Percentiles rank a stretch among this genome's conserved stretches.
phyloP scores from a whole-genome alignment of 1,140 invertebrate genomes.

The Drosophila orosa region DNA sequence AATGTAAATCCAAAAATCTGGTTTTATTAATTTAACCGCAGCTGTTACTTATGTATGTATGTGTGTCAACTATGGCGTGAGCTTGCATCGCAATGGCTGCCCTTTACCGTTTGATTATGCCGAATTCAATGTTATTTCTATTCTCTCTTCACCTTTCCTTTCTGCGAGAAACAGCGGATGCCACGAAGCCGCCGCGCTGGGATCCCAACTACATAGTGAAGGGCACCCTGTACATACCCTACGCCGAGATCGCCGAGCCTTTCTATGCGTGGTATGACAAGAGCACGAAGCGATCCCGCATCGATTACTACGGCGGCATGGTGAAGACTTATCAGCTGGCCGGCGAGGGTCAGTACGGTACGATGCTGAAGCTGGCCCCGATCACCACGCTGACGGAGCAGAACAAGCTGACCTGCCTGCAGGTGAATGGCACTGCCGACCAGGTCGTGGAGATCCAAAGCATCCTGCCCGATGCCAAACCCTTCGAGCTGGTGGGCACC shows the following conservation, averaged over 20 bases:
- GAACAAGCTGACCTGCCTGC: conserved; percentile 92
- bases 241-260: conserved; percentile 95
- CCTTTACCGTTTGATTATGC: conserved; percentile 48
- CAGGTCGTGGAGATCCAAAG: conserved; percentile 88
- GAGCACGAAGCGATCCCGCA: conserved; percentile 90
- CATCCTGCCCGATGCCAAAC: conserved; percentile 92
- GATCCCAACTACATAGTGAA: conserved; percentile 89
- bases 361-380: conserved; percentile 93
- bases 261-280: conserved; percentile 95
- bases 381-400: conserved; percentile 90
- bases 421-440: conserved; percentile 91
- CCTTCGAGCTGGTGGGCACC: conserved; percentile 89
- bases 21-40: neutral
- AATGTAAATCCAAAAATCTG: neutral
- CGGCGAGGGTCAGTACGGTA: conserved; percentile 88
- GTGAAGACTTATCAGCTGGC: conserved; percentile 94
- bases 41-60: conserved; percentile 16
- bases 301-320: conserved; percentile 98
- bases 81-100: conserved; percentile 50
- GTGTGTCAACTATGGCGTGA: conserved; percentile 36
- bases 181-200: conserved; percentile 87
- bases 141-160: neutral
- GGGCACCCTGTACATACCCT: conserved; percentile 93
- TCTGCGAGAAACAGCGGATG: conserved; percentile 30
- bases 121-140: conserved; percentile 24